Evolutionary conservation across 2,797 vertebrate genomes (phyloP).

Genomic region (Hydrolagus colliei): DNA sequence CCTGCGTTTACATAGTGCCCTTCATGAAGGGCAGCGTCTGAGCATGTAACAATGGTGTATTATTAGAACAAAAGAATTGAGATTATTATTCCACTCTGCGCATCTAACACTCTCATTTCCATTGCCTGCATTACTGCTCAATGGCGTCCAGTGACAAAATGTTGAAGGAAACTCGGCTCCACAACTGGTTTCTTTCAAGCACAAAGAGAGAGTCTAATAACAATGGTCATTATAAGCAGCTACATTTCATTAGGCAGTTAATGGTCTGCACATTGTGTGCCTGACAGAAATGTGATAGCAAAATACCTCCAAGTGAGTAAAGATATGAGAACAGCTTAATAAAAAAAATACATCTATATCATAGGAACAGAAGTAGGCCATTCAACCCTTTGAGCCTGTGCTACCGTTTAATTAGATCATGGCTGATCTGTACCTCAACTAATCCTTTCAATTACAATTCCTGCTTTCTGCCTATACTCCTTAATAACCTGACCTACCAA

Average conservation of each 20-base stretch:
- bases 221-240: constrained; percentile 68
- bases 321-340: neutral
- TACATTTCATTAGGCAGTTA: constrained; percentile 78
- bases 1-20: too few species aligned
- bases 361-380: too few species aligned
- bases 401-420: too few species aligned
- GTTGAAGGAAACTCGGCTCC: neutral
- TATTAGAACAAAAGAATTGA: too few species aligned
- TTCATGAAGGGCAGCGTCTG: too few species aligned
- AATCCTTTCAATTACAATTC: too few species aligned
- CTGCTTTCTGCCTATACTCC: too few species aligned
- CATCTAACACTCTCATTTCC: neutral
- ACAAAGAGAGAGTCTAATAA: neutral
- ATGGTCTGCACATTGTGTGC: constrained; percentile 43
- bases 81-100: neutral
- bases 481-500: too few species aligned
- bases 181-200: neutral
- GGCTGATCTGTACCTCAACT: too few species aligned
- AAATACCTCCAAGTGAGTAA: neutral
- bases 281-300: neutral
- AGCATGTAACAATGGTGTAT: too few species aligned
- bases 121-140: neutral
- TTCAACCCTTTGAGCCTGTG: too few species aligned
- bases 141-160: neutral
- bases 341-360: too few species aligned